Evolutionary conservation across 2,888 invertebrate species (phyloP).

Genomic region (Nomada ferruginata): DNA sequence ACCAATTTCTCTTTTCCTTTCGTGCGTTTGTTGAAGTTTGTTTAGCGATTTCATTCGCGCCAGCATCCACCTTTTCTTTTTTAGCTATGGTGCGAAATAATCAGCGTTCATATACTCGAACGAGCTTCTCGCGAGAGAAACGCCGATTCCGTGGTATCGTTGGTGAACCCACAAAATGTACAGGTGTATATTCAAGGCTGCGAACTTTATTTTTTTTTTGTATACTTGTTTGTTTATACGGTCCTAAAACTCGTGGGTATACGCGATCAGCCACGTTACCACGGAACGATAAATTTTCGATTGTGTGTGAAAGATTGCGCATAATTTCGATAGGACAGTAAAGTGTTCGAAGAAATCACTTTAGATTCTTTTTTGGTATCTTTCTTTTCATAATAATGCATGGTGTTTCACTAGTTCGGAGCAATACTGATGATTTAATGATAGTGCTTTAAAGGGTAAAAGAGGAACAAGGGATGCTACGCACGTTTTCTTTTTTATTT

Average conservation of each 20-base stretch:
- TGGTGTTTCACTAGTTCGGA: background rate
- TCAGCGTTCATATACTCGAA: conserved; percentile 16
- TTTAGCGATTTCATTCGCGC: conserved; percentile 45
- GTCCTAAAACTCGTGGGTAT: background rate
- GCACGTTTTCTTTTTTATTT: too few relatives aligned
- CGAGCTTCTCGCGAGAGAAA: conserved; percentile 1
- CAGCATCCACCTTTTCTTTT: conserved; percentile 37
- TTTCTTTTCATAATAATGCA: conserved; percentile 6
- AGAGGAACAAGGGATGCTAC: too few relatives aligned
- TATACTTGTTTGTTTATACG: background rate
- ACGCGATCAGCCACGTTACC: conserved; percentile 15
- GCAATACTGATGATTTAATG: too few relatives aligned
- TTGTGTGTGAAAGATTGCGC: conserved; percentile 8
- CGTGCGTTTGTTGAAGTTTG: conserved; percentile 60
- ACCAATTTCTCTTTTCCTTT: conserved; percentile 16
- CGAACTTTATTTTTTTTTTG: conserved; percentile 2
- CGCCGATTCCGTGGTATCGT: conserved; percentile 27
- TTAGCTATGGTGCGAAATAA: conserved; percentile 34
- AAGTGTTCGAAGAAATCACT: conserved; percentile 13
- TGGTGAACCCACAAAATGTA: background rate
- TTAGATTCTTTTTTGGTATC: background rate
- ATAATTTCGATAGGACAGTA: conserved; percentile 35
- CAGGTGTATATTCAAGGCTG: conserved; percentile 13
- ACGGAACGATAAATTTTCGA: conserved; percentile 19
- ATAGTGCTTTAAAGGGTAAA: too few relatives aligned